Conservation (phyloP, 2,113 vertebrate genomes). For the Notiomystis cincta region DNA sequence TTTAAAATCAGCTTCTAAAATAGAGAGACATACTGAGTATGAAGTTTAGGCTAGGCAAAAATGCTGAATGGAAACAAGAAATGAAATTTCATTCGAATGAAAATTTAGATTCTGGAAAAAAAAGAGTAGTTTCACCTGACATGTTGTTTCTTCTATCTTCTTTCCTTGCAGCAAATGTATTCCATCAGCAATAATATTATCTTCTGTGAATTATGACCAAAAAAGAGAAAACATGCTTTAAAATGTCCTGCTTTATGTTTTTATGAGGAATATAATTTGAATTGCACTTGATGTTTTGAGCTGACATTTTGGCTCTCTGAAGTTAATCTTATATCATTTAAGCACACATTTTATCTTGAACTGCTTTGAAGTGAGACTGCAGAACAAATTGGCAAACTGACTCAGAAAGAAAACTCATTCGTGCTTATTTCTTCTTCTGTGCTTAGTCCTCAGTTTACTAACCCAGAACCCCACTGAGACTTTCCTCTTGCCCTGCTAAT, state of each 20-base stretch:
- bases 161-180: conserved; percentile 53
- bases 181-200: conserved; percentile 45
- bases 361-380: neutral
- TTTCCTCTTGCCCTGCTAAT: neutral
- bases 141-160: conserved; percentile 54
- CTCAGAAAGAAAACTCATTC: neutral
- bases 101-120: neutral
- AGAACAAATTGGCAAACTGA: neutral
- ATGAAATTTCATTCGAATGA: neutral
- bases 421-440: neutral
- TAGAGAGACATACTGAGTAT: neutral
- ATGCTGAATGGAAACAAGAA: neutral
- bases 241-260: neutral
- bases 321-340: neutral
- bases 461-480: neutral
- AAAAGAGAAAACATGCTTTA: neutral
- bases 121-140: conserved; percentile 60
- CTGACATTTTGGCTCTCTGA: neutral
- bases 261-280: neutral
- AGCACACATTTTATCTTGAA: neutral
- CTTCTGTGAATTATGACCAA: conserved; percentile 54
- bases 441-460: neutral
- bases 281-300: neutral
- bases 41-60: neutral
- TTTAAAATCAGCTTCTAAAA: conserved; percentile 7